Percentiles rank a stretch among this genome's conserved stretches.
Conservation (phyloP, 1,140 invertebrate genomes). For the Stenopsyche tienmushanensis region DNA sequence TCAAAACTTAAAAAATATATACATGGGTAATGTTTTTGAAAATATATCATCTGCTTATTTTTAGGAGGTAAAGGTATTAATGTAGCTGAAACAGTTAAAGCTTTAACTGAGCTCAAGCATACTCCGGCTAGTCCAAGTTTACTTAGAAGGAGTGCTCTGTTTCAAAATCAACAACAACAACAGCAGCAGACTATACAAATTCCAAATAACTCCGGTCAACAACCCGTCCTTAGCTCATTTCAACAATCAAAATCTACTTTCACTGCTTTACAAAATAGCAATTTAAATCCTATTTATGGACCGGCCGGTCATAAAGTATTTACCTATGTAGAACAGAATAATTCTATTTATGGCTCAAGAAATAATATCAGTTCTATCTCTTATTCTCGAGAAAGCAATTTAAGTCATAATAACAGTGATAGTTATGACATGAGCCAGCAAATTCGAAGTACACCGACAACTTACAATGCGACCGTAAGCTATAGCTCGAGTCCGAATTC, state of each 20-base stretch:
- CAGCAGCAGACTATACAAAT: conserved; percentile 43
- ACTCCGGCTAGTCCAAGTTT: conserved; percentile 81
- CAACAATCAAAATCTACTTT: conserved; percentile 55
- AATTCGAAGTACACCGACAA: conserved; percentile 20
- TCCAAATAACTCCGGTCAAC: conserved; percentile 39
- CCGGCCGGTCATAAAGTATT: conserved; percentile 49
- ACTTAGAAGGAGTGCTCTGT: conserved; percentile 58
- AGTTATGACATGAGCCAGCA: conserved; percentile 23
- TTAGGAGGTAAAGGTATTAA: conserved; percentile 50
- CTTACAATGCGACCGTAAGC: conserved; percentile 37
- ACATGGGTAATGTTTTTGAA: background rate
- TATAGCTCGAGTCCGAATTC: conserved; percentile 37
- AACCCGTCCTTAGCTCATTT: conserved; percentile 54
- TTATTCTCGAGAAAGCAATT: conserved; percentile 47
- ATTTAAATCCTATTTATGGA: conserved; percentile 55
- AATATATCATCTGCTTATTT: conserved; percentile 7
- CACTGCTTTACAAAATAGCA: conserved; percentile 47
- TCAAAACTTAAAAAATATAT: too few species aligned
- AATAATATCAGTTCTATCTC: conserved; percentile 47
- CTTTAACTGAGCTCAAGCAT: conserved; percentile 80
- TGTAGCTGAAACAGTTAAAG: conserved; percentile 86
- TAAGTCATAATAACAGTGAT: conserved; percentile 44
- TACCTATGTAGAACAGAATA: conserved; percentile 40
- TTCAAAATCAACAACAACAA: conserved; percentile 44
- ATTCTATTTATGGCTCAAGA: conserved; percentile 45